A percentile compares a stretch with the other conserved stretches of the same genome.
phyloP scores from a whole-genome alignment of 2,113 vertebrate genomes.

The Lophochroa leadbeateri region DNA sequence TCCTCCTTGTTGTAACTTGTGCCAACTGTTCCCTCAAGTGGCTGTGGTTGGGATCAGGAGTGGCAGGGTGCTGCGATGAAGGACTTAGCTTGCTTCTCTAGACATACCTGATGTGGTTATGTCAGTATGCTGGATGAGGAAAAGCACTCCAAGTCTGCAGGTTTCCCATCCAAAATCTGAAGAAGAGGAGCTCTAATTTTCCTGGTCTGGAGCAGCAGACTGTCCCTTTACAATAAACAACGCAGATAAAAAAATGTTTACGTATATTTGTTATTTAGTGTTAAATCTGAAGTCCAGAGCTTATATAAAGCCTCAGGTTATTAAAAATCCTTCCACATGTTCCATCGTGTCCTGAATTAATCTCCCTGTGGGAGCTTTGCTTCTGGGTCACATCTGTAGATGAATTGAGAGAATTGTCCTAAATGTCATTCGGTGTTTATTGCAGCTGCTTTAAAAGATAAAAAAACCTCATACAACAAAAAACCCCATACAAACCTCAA shows the following conservation, averaged over 20 bases:
- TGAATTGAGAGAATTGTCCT: background rate
- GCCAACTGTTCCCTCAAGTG: background rate
- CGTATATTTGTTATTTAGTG: background rate
- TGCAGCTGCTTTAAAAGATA: background rate
- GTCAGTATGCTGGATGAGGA: background rate
- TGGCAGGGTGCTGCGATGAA: background rate
- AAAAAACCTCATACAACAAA: background rate
- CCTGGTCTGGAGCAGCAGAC: background rate
- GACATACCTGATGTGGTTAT: accelerated
- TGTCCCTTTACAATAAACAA: background rate
- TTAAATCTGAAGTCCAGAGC: background rate
- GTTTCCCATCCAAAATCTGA: background rate
- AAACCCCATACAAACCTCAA: background rate
- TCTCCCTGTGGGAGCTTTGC: conserved; percentile 26
- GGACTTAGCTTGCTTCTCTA: background rate
- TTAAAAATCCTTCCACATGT: conserved; percentile 30
- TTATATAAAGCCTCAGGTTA: conserved; percentile 27
- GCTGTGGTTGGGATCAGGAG: background rate
- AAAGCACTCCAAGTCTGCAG: background rate
- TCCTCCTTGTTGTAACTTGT: background rate
- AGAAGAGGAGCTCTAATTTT: background rate
- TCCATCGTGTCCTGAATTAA: conserved; percentile 37
- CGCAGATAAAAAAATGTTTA: background rate
- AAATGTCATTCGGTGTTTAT: conserved; percentile 7
- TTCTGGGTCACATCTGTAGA: conserved; percentile 49